Percentiles rank a stretch among this genome's conserved stretches.
phyloP scores from a whole-genome alignment of 2,888 invertebrate species.

The Pristionchus entomophagus region DNA sequence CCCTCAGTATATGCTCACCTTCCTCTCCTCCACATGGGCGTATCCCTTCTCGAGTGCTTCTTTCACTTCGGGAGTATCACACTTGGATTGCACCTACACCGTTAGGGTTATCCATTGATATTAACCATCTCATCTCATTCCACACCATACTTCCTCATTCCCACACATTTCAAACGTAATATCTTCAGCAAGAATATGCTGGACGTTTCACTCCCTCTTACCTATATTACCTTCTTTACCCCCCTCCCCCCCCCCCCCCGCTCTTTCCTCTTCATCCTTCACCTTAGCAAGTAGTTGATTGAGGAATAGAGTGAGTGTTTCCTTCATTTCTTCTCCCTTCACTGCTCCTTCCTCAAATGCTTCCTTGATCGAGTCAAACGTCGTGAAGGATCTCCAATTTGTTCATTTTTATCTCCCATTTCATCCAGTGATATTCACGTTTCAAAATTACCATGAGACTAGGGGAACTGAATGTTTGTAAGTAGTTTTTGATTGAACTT shows the following conservation, averaged over 20 bases:
- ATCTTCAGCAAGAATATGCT: no score
- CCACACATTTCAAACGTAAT: no score
- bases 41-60: slow-evolving; percentile 60
- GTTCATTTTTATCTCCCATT: not conserved
- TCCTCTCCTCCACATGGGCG: slow-evolving; percentile 50
- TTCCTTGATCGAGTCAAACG: slow-evolving; percentile 38
- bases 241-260: no score
- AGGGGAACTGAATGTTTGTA: not conserved
- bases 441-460: not conserved
- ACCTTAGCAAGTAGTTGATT: slow-evolving; percentile 63
- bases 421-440: not conserved
- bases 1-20: not conserved
- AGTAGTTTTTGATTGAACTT: not conserved
- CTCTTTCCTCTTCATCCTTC: not conserved
- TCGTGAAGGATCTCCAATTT: not conserved
- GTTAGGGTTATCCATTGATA: not conserved
- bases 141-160: no score
- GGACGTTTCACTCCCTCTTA: not conserved
- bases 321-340: slow-evolving; percentile 59
- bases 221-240: not conserved
- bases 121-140: not conserved
- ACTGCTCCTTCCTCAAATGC: slow-evolving; percentile 51
- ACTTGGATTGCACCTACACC: slow-evolving; percentile 54
- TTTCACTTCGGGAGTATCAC: slow-evolving; percentile 59
- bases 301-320: slow-evolving; percentile 63